Percentiles rank a stretch among this genome's conserved stretches.
phyloP scores from a whole-genome alignment of 2,113 vertebrate species.

The Mobula hypostoma region DNA sequence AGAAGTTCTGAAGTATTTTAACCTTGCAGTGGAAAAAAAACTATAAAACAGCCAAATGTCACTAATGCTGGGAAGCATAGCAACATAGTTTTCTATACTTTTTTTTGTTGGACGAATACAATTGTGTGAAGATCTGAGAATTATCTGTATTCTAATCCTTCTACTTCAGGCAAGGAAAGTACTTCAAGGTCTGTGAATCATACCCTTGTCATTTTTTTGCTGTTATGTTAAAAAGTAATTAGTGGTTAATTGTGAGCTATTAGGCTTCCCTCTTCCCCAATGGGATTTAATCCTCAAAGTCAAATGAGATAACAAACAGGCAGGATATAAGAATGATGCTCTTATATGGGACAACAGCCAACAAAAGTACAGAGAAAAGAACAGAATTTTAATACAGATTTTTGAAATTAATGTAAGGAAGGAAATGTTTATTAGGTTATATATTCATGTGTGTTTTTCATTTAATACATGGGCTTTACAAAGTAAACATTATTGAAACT shows the following conservation, averaged over 20 bases:
- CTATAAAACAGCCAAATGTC: neutral
- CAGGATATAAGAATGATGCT: neutral
- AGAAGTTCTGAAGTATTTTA: neutral
- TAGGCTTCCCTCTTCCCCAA: neutral
- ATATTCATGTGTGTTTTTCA: neutral
- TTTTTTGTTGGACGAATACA: neutral
- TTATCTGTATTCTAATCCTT: neutral
- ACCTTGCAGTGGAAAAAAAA: neutral
- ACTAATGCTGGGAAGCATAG: neutral
- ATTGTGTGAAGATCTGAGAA: neutral
- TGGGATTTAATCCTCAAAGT: neutral
- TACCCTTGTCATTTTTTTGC: neutral
- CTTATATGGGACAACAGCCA: neutral
- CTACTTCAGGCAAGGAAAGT: neutral
- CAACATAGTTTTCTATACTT: neutral
- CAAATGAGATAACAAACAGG: neutral
- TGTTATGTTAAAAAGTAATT: neutral
- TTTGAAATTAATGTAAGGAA: neutral
- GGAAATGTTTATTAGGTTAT: neutral
- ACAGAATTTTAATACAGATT: neutral
- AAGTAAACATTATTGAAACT: neutral
- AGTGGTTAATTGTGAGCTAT: neutral
- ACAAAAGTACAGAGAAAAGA: neutral
- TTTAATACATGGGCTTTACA: neutral
- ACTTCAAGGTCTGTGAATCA: neutral